A percentile compares a stretch with the other conserved stretches of the same genome.
phyloP scores from a whole-genome alignment of 2,113 vertebrate species.

The Ploceus nigricollis region DNA sequence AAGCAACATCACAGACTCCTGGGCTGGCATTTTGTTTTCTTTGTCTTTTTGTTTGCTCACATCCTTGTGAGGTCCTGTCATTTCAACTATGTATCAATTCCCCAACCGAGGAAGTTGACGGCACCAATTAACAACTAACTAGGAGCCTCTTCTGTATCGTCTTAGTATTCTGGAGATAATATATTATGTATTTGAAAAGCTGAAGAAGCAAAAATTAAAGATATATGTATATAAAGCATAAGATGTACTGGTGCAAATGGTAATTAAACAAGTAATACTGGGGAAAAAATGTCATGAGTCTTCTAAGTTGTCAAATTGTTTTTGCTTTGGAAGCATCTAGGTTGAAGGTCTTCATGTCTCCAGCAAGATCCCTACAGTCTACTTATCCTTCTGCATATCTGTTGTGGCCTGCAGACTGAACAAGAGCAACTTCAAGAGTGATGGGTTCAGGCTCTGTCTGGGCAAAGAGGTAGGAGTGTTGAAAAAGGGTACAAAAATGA shows the following conservation, averaged over 20 bases:
- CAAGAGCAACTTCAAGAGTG: neutral
- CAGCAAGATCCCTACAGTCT: neutral
- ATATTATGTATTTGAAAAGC: slow-evolving; percentile 78
- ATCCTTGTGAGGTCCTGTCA: slow-evolving; percentile 46
- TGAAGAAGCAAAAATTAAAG: slow-evolving; percentile 69
- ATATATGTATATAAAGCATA: slow-evolving; percentile 78
- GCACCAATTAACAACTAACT: slow-evolving; percentile 45
- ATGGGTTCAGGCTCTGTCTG: neutral
- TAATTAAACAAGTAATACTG: slow-evolving; percentile 72
- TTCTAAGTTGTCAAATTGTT: neutral
- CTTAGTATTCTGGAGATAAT: slow-evolving; percentile 77
- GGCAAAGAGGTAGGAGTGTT: neutral
- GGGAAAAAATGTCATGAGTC: neutral
- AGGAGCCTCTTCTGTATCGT: slow-evolving; percentile 67
- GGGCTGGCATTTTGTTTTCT: slow-evolving; percentile 7
- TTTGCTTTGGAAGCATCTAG: neutral
- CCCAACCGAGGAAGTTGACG: slow-evolving; percentile 27
- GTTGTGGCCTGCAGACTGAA: neutral
- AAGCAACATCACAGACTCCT: neutral
- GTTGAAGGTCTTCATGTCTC: neutral
- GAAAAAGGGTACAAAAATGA: neutral
- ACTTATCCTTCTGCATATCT: neutral
- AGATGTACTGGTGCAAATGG: slow-evolving; percentile 75
- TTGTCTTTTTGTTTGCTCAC: neutral
- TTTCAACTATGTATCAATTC: slow-evolving; percentile 63